Evolutionary conservation across 2,113 vertebrate genomes (phyloP).

Genomic region (Struthio camelus): DNA sequence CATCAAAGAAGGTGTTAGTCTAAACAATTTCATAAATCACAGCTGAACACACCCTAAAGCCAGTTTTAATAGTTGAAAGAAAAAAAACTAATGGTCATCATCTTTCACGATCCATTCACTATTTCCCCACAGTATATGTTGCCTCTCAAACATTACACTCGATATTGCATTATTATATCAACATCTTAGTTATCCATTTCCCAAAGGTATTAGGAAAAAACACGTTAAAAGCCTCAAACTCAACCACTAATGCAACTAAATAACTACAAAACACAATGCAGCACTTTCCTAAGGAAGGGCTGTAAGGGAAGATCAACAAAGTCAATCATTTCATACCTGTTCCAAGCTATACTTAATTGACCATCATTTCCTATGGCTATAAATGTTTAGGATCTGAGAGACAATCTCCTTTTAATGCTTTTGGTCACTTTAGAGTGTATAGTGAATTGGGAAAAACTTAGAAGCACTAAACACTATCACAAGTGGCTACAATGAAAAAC

Average conservation of each 20-base stretch:
- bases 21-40: constrained; percentile 85
- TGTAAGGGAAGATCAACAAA: constrained; percentile 59
- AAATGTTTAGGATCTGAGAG: constrained; percentile 47
- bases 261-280: constrained; percentile 77
- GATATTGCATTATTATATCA: constrained; percentile 80
- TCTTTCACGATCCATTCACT: constrained; percentile 86
- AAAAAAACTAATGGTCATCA: constrained; percentile 77
- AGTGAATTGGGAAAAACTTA: neutral
- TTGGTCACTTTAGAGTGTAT: neutral
- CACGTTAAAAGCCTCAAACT: constrained; percentile 80
- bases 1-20: constrained; percentile 83
- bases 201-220: constrained; percentile 79
- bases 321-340: constrained; percentile 80
- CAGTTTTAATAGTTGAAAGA: constrained; percentile 79
- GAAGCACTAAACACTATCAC: neutral
- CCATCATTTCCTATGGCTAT: constrained; percentile 66
- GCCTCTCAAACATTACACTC: constrained; percentile 83
- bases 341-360: constrained; percentile 77
- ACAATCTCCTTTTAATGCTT: constrained; percentile 31
- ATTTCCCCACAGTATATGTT: constrained; percentile 84
- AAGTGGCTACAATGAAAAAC: neutral
- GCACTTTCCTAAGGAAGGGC: constrained; percentile 77
- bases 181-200: constrained; percentile 81
- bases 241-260: constrained; percentile 80
- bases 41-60: constrained; percentile 74